Evolutionary conservation across 2,797 vertebrate species (phyloP).

Genomic region (Anguilla pacifica): DNA sequence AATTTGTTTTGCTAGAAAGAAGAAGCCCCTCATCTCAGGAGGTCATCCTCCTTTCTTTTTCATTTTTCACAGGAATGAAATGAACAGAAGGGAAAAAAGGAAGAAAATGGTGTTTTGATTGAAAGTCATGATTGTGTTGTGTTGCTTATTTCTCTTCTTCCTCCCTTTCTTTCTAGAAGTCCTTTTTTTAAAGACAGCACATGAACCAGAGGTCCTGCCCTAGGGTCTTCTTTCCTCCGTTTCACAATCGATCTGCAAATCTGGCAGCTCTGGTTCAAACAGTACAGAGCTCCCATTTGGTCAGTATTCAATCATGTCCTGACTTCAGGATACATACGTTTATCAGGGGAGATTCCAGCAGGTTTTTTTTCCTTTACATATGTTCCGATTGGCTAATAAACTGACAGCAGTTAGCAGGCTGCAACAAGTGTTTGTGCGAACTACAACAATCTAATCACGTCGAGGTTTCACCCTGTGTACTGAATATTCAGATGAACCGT

Average conservation of each 20-base stretch:
- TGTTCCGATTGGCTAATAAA: conserved; percentile 35
- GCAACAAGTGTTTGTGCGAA: not conserved
- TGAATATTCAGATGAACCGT: conserved; percentile 60
- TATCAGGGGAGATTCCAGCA: conserved; percentile 2
- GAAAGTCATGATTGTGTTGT: not conserved
- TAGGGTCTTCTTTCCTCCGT: not conserved
- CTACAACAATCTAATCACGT: conserved; percentile 32
- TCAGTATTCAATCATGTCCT: not conserved
- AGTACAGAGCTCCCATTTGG: not conserved
- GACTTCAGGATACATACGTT: not conserved
- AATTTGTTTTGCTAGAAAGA: conserved; percentile 39
- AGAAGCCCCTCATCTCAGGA: conserved; percentile 1
- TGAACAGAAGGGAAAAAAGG: not conserved
- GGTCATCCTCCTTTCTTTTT: not conserved
- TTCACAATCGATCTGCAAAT: not conserved
- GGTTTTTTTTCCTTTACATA: conserved; percentile 13
- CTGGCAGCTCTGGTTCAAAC: not conserved
- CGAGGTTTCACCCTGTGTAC: conserved; percentile 51
- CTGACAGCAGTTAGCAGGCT: conserved; percentile 43
- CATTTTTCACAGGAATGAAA: not conserved
- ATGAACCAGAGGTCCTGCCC: not conserved
- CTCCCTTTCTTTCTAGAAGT: not conserved
- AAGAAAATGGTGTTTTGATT: not conserved
- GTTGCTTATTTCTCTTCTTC: not conserved
- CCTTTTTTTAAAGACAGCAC: not conserved